These are phyloP conservation scores for Melanotaenia boesemani DNA, from an alignment of 2,797 vertebrate species.

Conservation along the genomic window DNA sequence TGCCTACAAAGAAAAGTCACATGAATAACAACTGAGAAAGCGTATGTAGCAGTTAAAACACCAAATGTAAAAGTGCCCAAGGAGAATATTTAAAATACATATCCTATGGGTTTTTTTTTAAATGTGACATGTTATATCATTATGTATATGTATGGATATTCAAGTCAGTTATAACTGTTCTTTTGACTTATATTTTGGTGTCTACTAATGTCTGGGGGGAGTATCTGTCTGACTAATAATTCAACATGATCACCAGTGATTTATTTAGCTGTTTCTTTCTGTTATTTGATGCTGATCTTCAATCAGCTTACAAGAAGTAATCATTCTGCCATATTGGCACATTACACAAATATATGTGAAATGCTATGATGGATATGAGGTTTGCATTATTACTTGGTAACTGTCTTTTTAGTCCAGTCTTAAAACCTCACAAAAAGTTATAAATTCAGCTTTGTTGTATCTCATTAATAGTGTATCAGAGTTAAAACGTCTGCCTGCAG, in stretches of 20 bases:
- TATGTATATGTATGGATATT: not conserved
- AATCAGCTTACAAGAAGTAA: not conserved
- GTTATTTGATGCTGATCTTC: not conserved
- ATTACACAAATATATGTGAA: too few species aligned
- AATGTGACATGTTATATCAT: not conserved
- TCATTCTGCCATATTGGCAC: too few species aligned
- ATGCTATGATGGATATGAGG: not conserved
- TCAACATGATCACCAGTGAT: not conserved
- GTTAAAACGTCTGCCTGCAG: not conserved
- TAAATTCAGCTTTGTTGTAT: not conserved
- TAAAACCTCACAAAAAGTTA: not conserved
- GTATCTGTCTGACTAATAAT: not conserved
- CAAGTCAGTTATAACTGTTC: not conserved
- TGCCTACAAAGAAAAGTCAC: not conserved
- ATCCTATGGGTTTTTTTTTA: too few species aligned
- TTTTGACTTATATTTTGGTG: not conserved
- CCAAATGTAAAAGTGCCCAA: not conserved
- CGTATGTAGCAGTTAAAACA: not conserved
- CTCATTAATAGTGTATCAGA: not conserved
- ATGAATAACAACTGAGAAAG: not conserved
- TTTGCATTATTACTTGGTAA: not conserved
- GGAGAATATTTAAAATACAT: not conserved
- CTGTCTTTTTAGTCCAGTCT: not conserved
- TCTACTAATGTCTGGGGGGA: too few species aligned
- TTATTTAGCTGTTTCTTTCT: not conserved